Base-by-base conservation (phyloP, 2,797 vertebrate genomes). In the Eupleurogrammus muticus region DNA sequence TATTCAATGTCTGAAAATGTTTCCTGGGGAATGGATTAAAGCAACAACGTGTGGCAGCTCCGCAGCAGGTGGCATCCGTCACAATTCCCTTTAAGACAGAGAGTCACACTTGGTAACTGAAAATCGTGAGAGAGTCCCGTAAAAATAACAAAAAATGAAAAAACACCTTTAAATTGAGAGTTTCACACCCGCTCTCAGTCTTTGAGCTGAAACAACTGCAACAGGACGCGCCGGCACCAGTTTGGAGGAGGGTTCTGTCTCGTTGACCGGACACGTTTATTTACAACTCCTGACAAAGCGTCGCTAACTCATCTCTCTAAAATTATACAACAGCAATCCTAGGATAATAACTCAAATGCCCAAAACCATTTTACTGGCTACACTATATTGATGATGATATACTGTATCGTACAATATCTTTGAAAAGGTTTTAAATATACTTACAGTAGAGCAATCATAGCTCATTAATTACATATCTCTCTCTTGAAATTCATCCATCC, bases 91-190 rank as follows among this genome's bases (percentile, higher is more conserved):
- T 60, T 32, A 14, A 62, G n/a, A 51, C 54, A 36, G 28, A 38
- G 46, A 73, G 36, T 66, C 66, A 50, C 53, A 70, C 16, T 66
- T 66, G 9, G 20, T 68, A 44, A 51, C 17, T 23, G 24, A 63
- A n/a, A 49, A 14, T 16, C n/a, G 50, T 53, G 50, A 76, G 21
- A 23, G 34, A 68, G 53, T 12, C 21, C 38, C n/a, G 23, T 21
- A 4, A 5, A 3, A 20, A 28, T 28, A 44, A n/a, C n/a, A n/a
- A n/a, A n/a, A n/a, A n/a, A n/a, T n/a, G n/a, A n/a, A n/a, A n/a
- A 53, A 23, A 51, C 5, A 12, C 0, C 36, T 49, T 49, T 23
- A 23, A 16, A 10, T 8, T 13, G 28, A 50, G 6, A 48, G 17
- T 42, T 57, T 47, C 47, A 50, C 53, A 36, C 35, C 47, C 47